Evolutionary conservation across 2,888 invertebrate species (phyloP).

Genomic region (Caenorhabditis sp.): DNA sequence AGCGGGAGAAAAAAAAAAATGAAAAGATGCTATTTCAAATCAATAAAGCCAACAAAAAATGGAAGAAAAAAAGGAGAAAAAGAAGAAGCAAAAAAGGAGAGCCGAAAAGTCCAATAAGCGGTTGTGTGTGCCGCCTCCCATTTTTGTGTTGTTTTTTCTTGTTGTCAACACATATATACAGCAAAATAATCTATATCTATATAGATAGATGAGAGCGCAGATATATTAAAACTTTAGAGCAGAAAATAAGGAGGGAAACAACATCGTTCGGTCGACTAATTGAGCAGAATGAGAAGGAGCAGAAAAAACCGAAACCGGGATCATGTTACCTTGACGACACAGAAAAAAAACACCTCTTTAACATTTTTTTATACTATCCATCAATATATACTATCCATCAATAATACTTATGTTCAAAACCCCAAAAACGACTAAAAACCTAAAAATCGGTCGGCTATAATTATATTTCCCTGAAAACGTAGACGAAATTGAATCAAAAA

Average conservation of each 20-base stretch:
- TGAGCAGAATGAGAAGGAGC: constrained; percentile 12
- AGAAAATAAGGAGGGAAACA: constrained; percentile 25
- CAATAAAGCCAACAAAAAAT: constrained; percentile 16
- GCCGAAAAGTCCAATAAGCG: constrained; percentile 33
- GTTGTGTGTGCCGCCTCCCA: constrained; percentile 1
- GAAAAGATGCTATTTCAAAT: constrained; percentile 2
- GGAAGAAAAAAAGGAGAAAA: constrained; percentile 6
- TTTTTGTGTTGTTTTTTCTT: constrained; percentile 23
- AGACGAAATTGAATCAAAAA: too few species aligned
- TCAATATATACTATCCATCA: too few species aligned
- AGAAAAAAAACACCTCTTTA: constrained; percentile 30
- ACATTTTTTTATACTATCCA: constrained; percentile 6
- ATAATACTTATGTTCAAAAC: too few species aligned
- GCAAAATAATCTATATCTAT: not conserved
- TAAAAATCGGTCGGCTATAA: too few species aligned
- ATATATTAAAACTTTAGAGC: constrained; percentile 28
- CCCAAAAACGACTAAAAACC: too few species aligned
- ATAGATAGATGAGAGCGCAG: not conserved
- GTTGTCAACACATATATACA: not conserved
- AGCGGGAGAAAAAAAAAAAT: constrained; percentile 1
- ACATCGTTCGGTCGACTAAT: not conserved
- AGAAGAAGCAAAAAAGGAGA: constrained; percentile 18
- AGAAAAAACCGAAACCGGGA: constrained; percentile 18
- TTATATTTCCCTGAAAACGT: too few species aligned
- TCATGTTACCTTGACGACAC: constrained; percentile 5